phyloP scores from a whole-genome alignment of 2,797 vertebrate genomes.

The Urocyon cinereoargenteus region DNA sequence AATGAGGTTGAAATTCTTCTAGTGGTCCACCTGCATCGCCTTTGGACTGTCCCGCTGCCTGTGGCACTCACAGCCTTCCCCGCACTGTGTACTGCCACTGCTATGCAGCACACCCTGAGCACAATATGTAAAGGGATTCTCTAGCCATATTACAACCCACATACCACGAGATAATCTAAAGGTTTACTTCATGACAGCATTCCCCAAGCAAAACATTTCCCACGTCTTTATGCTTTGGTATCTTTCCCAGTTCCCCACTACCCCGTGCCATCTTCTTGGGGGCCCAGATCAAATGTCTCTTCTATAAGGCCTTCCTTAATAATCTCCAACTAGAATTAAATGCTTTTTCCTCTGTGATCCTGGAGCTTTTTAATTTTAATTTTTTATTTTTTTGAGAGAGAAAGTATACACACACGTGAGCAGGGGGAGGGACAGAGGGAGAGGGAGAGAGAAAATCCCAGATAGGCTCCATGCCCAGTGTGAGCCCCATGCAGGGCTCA shows the following conservation, averaged over 20 bases:
- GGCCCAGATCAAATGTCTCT: background rate
- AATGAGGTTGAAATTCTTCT: background rate
- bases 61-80: fast-evolving
- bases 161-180: background rate
- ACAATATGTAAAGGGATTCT: fast-evolving
- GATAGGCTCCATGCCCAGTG: background rate
- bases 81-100: background rate
- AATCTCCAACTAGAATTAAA: background rate
- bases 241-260: background rate
- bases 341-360: background rate
- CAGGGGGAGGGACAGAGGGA: background rate
- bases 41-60: background rate
- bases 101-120: fast-evolving
- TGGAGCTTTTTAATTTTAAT: background rate
- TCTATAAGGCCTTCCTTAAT: background rate
- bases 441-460: background rate
- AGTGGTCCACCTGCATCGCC: background rate
- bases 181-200: background rate
- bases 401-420: fast-evolving
- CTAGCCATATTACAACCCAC: fast-evolving
- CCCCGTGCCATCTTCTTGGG: background rate
- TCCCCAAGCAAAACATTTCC: background rate
- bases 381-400: background rate
- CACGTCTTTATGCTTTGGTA: background rate
- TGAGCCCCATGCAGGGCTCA: fast-evolving